phyloP scores from a whole-genome alignment of 2,888 invertebrate species.

The Meteorus cinctellus region DNA sequence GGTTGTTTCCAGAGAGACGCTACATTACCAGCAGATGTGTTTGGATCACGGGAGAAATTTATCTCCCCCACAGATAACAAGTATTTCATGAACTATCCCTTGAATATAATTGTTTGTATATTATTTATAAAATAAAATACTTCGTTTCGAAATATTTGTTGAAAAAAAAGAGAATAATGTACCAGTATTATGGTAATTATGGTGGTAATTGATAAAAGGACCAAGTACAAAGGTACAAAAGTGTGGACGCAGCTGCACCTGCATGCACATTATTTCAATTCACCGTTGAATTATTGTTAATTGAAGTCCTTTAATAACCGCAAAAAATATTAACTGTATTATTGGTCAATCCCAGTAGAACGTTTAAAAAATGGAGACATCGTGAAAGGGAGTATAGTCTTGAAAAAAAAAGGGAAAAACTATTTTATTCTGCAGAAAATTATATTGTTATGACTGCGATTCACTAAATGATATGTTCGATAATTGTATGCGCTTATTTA shows the following conservation, averaged over 20 bases:
- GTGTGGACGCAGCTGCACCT: not conserved
- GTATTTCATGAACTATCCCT: no score
- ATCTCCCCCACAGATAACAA: not conserved
- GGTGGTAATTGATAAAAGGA: not conserved
- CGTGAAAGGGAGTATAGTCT: no score
- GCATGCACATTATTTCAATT: not conserved
- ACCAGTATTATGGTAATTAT: not conserved
- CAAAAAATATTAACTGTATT: no score
- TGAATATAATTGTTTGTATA: no score
- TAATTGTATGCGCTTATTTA: conserved; percentile 45
- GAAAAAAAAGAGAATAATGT: not conserved
- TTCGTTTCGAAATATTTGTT: not conserved
- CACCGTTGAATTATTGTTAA: not conserved
- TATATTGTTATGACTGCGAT: conserved; percentile 30
- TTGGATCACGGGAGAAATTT: not conserved
- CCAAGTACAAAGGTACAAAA: not conserved
- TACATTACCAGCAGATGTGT: not conserved
- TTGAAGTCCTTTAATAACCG: not conserved
- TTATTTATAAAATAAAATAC: no score
- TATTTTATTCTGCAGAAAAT: not conserved
- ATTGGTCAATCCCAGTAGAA: no score
- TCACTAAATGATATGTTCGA: conserved; percentile 46
- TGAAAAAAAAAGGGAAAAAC: not conserved
- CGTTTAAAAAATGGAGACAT: no score
- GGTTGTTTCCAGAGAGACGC: not conserved